These are phyloP conservation scores for Aspidiotus destructor DNA, from an alignment of 2,888 invertebrate species.

Conservation along the genomic window DNA sequence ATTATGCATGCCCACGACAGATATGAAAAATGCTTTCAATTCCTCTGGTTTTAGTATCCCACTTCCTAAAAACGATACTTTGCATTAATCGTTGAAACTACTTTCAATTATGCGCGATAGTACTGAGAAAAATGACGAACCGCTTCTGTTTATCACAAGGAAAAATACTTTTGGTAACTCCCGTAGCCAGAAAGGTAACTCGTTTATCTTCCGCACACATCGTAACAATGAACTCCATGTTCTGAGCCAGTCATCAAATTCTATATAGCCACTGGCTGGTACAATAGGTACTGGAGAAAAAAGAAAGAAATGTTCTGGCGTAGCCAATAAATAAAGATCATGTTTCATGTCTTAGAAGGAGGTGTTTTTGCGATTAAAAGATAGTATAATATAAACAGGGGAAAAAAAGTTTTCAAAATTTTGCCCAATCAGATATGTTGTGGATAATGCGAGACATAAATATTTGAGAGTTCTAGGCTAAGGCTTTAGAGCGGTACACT, in stretches of 20 bases:
- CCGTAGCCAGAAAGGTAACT: conserved; percentile 63
- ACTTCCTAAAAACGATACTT: conserved; percentile 45
- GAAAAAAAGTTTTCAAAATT: no score
- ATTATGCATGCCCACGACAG: conserved; percentile 52
- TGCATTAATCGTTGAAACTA: conserved; percentile 1
- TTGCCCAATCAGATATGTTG: no score
- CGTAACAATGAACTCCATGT: conserved; percentile 55
- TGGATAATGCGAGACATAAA: no score
- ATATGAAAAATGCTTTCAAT: conserved; percentile 58
- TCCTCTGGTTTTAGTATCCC: conserved; percentile 59
- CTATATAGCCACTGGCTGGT: conserved; percentile 31
- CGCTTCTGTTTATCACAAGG: conserved; percentile 58
- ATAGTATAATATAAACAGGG: no score
- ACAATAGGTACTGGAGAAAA: conserved; percentile 5
- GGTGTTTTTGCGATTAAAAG: no score
- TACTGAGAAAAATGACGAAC: conserved; percentile 43
- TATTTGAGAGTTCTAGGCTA: no score
- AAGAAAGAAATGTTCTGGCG: neutral
- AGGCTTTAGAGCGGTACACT: no score
- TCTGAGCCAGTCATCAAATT: conserved; percentile 58
- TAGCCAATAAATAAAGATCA: neutral
- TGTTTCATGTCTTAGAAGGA: no score
- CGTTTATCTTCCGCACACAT: conserved; percentile 48
- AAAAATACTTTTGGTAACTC: conserved; percentile 62
- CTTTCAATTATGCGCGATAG: neutral